Percentiles rank a stretch among this genome's conserved stretches.
phyloP scores from a whole-genome alignment of 2,888 invertebrate genomes.

The Plagodis dolabraria region DNA sequence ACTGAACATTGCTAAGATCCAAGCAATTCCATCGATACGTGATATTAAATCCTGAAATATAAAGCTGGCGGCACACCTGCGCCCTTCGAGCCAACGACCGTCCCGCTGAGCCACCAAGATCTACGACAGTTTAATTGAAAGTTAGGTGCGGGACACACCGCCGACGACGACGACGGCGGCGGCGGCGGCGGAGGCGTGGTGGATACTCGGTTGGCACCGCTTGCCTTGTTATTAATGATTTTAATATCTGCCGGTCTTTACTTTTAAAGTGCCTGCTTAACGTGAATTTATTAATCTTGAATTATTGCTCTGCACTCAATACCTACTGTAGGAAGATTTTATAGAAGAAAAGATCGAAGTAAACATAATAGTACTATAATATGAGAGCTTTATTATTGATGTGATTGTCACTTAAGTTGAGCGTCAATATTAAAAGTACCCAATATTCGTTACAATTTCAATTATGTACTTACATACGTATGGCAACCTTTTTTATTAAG shows the following conservation, averaged over 20 bases:
- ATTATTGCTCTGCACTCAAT: too few relatives aligned
- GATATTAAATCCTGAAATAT: constrained; percentile 20
- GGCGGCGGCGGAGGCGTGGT: neutral
- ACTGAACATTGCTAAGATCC: neutral
- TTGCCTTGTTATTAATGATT: constrained; percentile 15
- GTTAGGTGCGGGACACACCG: constrained; percentile 22
- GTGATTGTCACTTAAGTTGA: neutral
- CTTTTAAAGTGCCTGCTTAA: neutral
- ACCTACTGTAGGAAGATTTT: too few relatives aligned
- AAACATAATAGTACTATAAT: neutral
- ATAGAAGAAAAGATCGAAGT: neutral
- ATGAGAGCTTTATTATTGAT: too few relatives aligned
- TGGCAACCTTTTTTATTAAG: too few relatives aligned
- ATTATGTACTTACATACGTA: too few relatives aligned
- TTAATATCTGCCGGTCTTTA: constrained; percentile 15
- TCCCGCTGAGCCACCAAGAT: constrained; percentile 3
- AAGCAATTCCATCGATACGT: constrained; percentile 17
- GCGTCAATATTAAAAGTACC: too few relatives aligned
- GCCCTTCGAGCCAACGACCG: neutral
- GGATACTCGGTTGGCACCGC: neutral
- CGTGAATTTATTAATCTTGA: neutral
- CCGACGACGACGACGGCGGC: neutral
- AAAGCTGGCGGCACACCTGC: constrained; percentile 28
- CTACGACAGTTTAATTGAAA: constrained; percentile 28
- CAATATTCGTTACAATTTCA: too few relatives aligned